phyloP scores from a whole-genome alignment of 2,797 vertebrate genomes.

The Odontamblyopus lacepedii region DNA sequence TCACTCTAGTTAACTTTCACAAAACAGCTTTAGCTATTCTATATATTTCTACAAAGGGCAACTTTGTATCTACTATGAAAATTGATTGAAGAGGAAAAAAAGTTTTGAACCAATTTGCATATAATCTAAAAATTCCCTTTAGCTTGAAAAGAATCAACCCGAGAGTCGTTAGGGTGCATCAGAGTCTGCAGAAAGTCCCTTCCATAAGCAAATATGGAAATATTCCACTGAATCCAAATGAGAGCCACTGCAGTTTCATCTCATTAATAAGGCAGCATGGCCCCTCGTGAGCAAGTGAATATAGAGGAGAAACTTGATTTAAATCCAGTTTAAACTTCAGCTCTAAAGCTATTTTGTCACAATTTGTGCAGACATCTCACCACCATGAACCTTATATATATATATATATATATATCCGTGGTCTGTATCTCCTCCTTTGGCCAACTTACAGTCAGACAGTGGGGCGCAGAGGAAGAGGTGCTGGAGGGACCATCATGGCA shows the following conservation, averaged over 20 bases:
- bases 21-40: conserved; percentile 7
- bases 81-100: conserved; percentile 32
- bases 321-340: conserved; percentile 43
- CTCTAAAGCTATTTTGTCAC: conserved; percentile 46
- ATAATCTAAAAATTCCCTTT: conserved; percentile 54
- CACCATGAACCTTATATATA: conserved; percentile 23
- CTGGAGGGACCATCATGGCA: too few relatives aligned
- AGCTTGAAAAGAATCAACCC: conserved; percentile 48
- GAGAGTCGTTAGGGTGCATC: conserved; percentile 59
- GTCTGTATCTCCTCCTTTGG: too few relatives aligned
- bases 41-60: conserved; percentile 27
- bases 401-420: too few relatives aligned
- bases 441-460: too few relatives aligned
- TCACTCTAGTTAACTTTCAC: not conserved
- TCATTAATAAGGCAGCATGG: conserved; percentile 53
- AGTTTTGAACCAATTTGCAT: conserved; percentile 55
- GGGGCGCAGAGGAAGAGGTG: too few relatives aligned
- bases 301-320: conserved; percentile 51
- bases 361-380: conserved; percentile 37
- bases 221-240: conserved; percentile 67
- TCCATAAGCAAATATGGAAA: conserved; percentile 73
- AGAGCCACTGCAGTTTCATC: conserved; percentile 56
- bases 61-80: conserved; percentile 43
- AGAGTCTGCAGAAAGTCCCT: conserved; percentile 63
- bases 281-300: conserved; percentile 50